A percentile compares a stretch with the other conserved stretches of the same genome.
These are phyloP conservation scores for Lophochroa leadbeateri DNA, from an alignment of 2,113 vertebrate species.

Conservation along the genomic window DNA sequence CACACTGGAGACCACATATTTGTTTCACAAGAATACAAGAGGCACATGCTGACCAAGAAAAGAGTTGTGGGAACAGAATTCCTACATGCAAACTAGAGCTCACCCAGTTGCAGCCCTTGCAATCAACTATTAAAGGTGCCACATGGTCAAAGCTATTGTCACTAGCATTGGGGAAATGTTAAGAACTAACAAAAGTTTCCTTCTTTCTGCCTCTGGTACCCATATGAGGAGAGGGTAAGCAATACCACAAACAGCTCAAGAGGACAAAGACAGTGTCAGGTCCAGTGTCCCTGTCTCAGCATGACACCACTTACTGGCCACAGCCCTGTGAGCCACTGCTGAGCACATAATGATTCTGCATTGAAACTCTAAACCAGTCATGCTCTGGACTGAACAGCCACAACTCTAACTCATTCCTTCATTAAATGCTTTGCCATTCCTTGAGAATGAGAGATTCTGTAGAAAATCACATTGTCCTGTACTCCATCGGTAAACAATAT, in stretches of 20 bases:
- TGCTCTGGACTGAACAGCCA: background rate
- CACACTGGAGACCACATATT: background rate
- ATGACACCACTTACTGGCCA: background rate
- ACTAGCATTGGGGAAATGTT: background rate
- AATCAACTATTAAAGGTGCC: background rate
- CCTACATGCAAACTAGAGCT: background rate
- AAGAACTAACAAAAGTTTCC: background rate
- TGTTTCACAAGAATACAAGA: background rate
- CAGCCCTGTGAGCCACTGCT: background rate
- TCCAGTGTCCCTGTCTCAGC: background rate
- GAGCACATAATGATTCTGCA: background rate
- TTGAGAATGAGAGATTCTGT: background rate
- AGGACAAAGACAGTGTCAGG: background rate
- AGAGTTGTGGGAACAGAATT: background rate
- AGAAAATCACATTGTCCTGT: constrained; percentile 16
- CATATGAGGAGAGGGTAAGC: background rate
- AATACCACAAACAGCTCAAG: background rate
- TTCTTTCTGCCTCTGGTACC: background rate
- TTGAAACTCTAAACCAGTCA: background rate
- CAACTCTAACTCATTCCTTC: constrained; percentile 23
- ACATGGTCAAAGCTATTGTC: background rate
- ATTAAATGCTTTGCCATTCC: constrained; percentile 31
- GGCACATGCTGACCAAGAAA: background rate
- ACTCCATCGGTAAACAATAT: background rate
- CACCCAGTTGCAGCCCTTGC: background rate